These are phyloP conservation scores for Mechanitis messenoides DNA, from an alignment of 2,888 invertebrate species.

Conservation along the genomic window DNA sequence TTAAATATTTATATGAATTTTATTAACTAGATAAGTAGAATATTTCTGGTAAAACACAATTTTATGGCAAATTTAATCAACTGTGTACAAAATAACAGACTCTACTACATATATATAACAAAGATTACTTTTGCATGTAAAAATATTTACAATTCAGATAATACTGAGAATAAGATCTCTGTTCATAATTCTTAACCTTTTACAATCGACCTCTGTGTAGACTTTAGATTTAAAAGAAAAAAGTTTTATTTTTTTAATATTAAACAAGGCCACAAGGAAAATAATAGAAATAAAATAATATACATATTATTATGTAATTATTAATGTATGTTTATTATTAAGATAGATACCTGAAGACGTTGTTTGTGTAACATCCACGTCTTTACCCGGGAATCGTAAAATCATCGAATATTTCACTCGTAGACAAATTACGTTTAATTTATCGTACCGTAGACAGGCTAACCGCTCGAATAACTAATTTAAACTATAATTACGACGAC, in stretches of 20 bases:
- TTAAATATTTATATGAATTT: conserved; percentile 27
- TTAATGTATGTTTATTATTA: conserved; percentile 1
- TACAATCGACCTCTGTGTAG: conserved; percentile 15
- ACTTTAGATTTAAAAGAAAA: not conserved
- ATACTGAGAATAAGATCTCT: not conserved
- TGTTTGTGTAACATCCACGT: not conserved
- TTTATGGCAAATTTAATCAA: not conserved
- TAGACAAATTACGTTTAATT: conserved; percentile 33
- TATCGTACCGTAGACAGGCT: conserved; percentile 33
- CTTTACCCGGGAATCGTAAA: conserved; percentile 9
- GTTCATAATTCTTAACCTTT: conserved; percentile 16
- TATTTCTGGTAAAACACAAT: no score
- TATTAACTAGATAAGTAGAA: conserved; percentile 19
- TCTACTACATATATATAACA: not conserved
- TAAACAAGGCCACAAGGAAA: no score
- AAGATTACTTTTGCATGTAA: not conserved
- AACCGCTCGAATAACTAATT: conserved; percentile 32
- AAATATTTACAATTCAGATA: not conserved
- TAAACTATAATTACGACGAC: conserved; percentile 33
- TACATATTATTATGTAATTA: not conserved
- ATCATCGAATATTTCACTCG: conserved; percentile 13
- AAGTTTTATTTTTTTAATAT: no score
- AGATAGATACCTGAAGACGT: not conserved
- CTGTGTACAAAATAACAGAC: not conserved
- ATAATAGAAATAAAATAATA: no score